Conservation (phyloP, 2,797 vertebrate genomes). For the Gephyroberyx darwinii region DNA sequence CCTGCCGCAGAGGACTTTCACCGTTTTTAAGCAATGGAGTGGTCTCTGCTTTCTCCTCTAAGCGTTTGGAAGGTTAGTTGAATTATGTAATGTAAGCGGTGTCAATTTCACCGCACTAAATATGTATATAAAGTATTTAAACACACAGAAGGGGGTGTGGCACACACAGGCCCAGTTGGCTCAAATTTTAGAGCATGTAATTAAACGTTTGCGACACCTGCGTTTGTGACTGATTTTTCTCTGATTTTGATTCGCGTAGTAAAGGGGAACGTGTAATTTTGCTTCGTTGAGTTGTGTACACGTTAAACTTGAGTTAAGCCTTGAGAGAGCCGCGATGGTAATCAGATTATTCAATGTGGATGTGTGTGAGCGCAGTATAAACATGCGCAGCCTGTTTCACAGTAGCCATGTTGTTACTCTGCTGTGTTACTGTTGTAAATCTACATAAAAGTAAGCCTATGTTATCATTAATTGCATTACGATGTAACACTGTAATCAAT, state of each 20-base stretch:
- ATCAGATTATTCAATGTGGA: too few species aligned
- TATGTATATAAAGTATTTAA: slow-evolving; percentile 5
- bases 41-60: slow-evolving; percentile 50
- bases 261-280: background rate
- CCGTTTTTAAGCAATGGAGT: slow-evolving; percentile 69
- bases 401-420: slow-evolving; percentile 14
- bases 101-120: rapidly evolving
- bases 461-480: too few species aligned
- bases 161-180: slow-evolving; percentile 49
- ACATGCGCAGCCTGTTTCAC: background rate
- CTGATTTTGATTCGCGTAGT: background rate
- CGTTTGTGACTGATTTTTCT: background rate
- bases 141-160: slow-evolving; percentile 74
- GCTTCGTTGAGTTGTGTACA: background rate
- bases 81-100: background rate
- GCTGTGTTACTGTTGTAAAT: background rate
- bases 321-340: too few species aligned
- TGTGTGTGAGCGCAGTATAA: too few species aligned
- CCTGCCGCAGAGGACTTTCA: slow-evolving; percentile 78
- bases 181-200: slow-evolving; percentile 49
- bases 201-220: slow-evolving; percentile 34
- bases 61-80: slow-evolving; percentile 70
- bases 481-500: background rate
- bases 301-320: background rate
- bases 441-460: background rate